phyloP scores from a whole-genome alignment of 2,888 invertebrate genomes.

The Alcis repandata region DNA sequence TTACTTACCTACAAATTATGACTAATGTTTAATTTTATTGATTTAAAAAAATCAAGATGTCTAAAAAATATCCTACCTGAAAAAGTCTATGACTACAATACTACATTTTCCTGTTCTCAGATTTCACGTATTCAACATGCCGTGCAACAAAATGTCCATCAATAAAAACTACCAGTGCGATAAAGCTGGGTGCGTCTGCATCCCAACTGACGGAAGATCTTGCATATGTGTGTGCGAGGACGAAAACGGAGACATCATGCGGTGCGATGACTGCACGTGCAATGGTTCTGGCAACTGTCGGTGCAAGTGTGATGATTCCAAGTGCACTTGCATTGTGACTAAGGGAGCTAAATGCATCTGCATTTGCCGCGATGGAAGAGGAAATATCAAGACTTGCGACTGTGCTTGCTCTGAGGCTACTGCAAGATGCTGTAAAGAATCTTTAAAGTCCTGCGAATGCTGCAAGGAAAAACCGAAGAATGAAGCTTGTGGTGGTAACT shows the following conservation, averaged over 20 bases:
- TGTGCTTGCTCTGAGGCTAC: constrained; percentile 10
- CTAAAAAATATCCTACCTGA: too few relatives aligned
- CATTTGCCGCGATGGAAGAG: constrained; percentile 38
- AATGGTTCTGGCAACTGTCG: constrained; percentile 30
- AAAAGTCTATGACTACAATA: not conserved
- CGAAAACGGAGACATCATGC: constrained; percentile 43
- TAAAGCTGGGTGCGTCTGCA: constrained; percentile 54
- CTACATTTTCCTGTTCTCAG: constrained; percentile 27
- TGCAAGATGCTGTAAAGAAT: constrained; percentile 46
- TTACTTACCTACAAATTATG: too few relatives aligned
- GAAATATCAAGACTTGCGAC: constrained; percentile 39
- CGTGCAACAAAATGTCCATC: constrained; percentile 59
- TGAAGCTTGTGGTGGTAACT: constrained; percentile 29
- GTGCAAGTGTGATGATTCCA: constrained; percentile 48
- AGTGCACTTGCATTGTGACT: constrained; percentile 47
- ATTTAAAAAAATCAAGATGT: too few relatives aligned
- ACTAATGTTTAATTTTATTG: too few relatives aligned
- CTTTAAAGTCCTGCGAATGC: not conserved
- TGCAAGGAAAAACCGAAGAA: not conserved
- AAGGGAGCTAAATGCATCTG: constrained; percentile 47
- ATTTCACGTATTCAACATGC: constrained; percentile 53
- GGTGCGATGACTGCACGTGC: constrained; percentile 52
- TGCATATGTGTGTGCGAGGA: constrained; percentile 59
- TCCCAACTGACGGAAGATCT: constrained; percentile 47
- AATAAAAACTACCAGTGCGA: constrained; percentile 53